These are phyloP conservation scores for Pipa parva DNA, from an alignment of 2,113 vertebrate species.

Conservation along the genomic window DNA sequence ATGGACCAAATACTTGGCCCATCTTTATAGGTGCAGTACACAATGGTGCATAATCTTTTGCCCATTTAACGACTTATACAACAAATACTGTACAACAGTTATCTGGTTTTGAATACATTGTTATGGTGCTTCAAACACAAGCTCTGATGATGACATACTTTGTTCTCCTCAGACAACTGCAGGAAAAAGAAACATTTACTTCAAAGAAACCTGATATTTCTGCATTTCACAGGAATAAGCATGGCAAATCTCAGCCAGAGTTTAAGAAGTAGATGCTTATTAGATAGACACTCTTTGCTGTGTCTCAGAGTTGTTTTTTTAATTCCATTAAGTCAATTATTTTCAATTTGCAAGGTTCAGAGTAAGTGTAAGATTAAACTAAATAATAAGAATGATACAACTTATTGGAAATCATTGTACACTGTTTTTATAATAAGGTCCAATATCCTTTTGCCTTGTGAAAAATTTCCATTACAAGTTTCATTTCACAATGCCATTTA, in stretches of 20 bases:
- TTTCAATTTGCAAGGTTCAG: conserved; percentile 39
- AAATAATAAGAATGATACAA: conserved; percentile 16
- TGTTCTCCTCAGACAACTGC: conserved; percentile 18
- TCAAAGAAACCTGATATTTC: conserved; percentile 19
- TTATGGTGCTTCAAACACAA: conserved; percentile 21
- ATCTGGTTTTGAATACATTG: conserved; percentile 16
- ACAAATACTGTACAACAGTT: background rate
- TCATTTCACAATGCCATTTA: conserved; percentile 28
- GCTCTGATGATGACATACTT: conserved; percentile 13
- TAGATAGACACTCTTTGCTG: background rate
- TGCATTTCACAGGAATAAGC: conserved; percentile 26
- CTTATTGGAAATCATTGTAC: conserved; percentile 27
- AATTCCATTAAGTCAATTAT: conserved; percentile 37
- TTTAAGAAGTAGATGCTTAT: conserved; percentile 14
- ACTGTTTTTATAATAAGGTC: conserved; percentile 14
- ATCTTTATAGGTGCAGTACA: no score
- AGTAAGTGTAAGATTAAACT: conserved; percentile 36
- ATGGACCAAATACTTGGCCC: no score
- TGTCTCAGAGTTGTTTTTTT: conserved; percentile 10
- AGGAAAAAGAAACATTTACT: conserved; percentile 17
- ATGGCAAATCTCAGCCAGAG: conserved; percentile 20
- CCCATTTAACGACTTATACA: no score
- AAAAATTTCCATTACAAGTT: conserved; percentile 32
- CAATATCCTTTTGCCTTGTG: conserved; percentile 13
- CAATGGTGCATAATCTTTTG: no score